Base-by-base conservation (phyloP, 2,888 invertebrate species). In the Tenthredo mesomela region DNA sequence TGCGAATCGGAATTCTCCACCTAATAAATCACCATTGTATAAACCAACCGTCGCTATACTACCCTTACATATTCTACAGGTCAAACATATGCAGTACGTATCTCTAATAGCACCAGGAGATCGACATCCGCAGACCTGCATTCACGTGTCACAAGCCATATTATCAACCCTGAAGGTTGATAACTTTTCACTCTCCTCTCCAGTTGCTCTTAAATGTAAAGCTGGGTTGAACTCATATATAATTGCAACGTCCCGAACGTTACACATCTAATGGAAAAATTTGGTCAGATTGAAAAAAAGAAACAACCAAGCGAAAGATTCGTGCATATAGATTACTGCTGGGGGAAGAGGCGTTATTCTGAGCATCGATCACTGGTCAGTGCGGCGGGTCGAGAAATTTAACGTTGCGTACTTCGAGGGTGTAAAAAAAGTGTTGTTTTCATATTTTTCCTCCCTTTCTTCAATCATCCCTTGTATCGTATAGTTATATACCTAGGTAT, bases 1-100 rank as follows among this genome's bases (percentile, higher is more conserved):
- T 84, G 87, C 87, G 89, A 90, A 90, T 90, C 89, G 88, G 87
- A 90, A 89, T 89, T 89, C 88, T 86, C 87, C 86, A 88, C 86
- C 88, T 88, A 89, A 90, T 90, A 90, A 90, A 90, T 90, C 90
- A 90, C 86, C 85, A 87, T 87, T 88, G 85, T 88, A 87, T 89
- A 87, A 88, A 85, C 75, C 71, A 61, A 85, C 78, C 77, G 61
- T 84, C 78, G 84, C 61, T 84, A n/a, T 21, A 71, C 85, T 78
- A 86, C 82, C 84, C 50, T 86, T 77, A 80, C 86, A 87, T 84
- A 71, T 83, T 78, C 73, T 43, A 40, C 43, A 21, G 40, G 71
- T 67, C 40, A 43, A 43, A 43, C 43, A 12, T 43, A 73, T 73
- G 43, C 67, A 12, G 33, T 33, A 33, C 29, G 18, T 33, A 67